Evolutionary conservation across 2,113 vertebrate genomes (phyloP).

Genomic region (Hirundichthys speculiger): DNA sequence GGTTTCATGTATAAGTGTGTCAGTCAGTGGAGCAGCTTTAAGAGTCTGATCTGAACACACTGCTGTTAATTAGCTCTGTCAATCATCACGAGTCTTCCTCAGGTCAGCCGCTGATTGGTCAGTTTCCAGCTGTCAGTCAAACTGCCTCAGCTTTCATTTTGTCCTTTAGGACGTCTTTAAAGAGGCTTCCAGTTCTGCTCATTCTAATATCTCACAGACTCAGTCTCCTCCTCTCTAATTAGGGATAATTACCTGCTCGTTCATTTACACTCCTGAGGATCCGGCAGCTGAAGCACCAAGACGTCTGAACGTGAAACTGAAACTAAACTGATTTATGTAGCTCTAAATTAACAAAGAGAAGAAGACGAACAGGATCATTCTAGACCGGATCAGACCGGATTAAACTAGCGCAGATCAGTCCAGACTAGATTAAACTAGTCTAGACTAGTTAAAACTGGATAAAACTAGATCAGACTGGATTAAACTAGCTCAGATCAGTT

Average conservation of each 20-base stretch:
- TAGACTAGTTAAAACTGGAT: background rate
- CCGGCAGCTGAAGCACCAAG: constrained; percentile 2
- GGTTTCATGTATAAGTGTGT: constrained; percentile 11
- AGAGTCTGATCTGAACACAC: constrained; percentile 23
- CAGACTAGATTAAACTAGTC: background rate
- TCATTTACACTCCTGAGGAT: constrained; percentile 23
- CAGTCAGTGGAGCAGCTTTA: constrained; percentile 1
- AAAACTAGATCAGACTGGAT: too few species aligned
- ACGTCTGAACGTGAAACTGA: constrained; percentile 7
- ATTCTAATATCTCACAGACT: too few species aligned
- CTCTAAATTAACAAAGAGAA: background rate
- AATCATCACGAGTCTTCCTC: constrained; percentile 13
- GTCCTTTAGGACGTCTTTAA: too few species aligned
- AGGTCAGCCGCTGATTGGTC: constrained; percentile 24
- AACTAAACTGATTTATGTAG: too few species aligned
- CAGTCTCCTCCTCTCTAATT: constrained; percentile 10
- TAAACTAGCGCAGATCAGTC: too few species aligned
- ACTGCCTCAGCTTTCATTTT: background rate
- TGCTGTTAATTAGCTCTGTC: constrained; percentile 45
- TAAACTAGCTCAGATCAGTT: too few species aligned
- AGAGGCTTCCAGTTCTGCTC: too few species aligned
- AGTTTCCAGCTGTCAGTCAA: background rate
- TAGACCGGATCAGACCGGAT: background rate
- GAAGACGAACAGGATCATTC: background rate
- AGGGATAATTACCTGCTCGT: constrained; percentile 40